phyloP scores from a whole-genome alignment of 2,888 invertebrate genomes.

The Rhagonycha fulva region DNA sequence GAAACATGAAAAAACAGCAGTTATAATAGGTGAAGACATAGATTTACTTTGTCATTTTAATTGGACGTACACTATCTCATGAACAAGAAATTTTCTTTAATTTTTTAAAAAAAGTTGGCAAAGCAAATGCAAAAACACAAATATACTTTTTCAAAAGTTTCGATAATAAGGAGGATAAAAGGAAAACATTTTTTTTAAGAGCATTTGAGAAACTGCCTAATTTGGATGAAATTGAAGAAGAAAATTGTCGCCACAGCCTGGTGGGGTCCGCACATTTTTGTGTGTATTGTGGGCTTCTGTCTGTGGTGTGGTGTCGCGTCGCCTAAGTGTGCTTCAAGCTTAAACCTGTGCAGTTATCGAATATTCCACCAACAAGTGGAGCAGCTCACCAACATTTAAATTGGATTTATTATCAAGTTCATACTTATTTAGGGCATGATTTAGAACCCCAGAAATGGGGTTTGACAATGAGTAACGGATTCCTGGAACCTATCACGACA shows the following conservation, averaged over 20 bases:
- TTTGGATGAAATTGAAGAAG: conserved; percentile 43
- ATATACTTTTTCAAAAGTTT: conserved; percentile 47
- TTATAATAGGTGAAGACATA: conserved; percentile 49
- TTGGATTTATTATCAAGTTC: no score
- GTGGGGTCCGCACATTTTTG: no score
- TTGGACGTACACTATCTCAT: conserved; percentile 43
- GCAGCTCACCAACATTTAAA: no score
- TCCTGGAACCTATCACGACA: no score
- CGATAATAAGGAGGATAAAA: conserved; percentile 36
- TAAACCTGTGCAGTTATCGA: conserved; percentile 46
- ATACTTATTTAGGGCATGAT: no score
- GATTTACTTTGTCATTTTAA: conserved; percentile 49
- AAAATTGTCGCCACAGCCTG: no score
- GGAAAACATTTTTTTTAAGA: conserved; percentile 39
- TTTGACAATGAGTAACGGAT: no score
- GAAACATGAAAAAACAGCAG: conserved; percentile 34
- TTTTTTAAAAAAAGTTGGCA: conserved; percentile 47
- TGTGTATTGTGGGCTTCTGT: no score
- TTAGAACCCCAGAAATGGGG: no score
- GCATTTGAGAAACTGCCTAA: conserved; percentile 33
- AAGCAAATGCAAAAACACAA: conserved; percentile 46
- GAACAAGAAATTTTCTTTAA: conserved; percentile 42
- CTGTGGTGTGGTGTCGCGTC: no score
- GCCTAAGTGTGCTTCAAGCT: no score
- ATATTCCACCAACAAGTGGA: conserved; percentile 46